Evolutionary conservation across 2,888 invertebrate species (phyloP), one percentile per base, ranked within the genome.

Genomic region (Eucera pruinosa): DNA sequence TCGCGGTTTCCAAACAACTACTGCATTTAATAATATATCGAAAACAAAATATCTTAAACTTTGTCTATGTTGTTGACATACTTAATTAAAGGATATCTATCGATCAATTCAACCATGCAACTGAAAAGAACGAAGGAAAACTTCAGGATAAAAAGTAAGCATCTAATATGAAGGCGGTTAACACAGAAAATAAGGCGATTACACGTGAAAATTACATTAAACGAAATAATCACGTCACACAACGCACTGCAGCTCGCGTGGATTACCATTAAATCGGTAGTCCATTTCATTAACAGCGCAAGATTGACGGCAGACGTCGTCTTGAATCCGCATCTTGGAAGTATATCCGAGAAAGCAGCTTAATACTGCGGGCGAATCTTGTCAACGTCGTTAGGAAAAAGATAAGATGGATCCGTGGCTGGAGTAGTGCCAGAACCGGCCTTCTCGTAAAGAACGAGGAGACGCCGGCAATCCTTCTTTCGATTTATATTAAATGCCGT

Each of bases 401-500:
- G 82, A 82, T 74, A 84, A 79, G 83, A 83, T 57, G 71, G 68
- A 82, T 79, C 55, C 57, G 27, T 47, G 45, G 33, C 62, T 82
- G 83, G 85, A 83, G 70, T 25, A 48, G 45, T 70, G 83, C 85
- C 85, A 83, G 77, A 83, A 85, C 80, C 78, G 77, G 82, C 80
- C 75, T 81, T 81, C 81, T 80, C 76, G 72, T 33, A 15, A 66
- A 48, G 66, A 65, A 64, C 66, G 62, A 20, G 55, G 48, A 48
- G 52, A 58, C 54, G 61, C 47, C 30, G 48, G 64, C 78, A 55
- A 68, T 69, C 54, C 76, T 79, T 83, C 85, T 72, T 85, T 82
- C 83, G 85, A 85, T 85, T 82, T 83, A 75, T 80, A 83, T 85
- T 83, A 85, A 85, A 85, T 72, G 69, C 61, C 83, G 58, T 72